Percentiles rank a stretch among this genome's conserved stretches.
Conservation (phyloP, 1,140 invertebrate species). For the Lordiphosa mommai region DNA sequence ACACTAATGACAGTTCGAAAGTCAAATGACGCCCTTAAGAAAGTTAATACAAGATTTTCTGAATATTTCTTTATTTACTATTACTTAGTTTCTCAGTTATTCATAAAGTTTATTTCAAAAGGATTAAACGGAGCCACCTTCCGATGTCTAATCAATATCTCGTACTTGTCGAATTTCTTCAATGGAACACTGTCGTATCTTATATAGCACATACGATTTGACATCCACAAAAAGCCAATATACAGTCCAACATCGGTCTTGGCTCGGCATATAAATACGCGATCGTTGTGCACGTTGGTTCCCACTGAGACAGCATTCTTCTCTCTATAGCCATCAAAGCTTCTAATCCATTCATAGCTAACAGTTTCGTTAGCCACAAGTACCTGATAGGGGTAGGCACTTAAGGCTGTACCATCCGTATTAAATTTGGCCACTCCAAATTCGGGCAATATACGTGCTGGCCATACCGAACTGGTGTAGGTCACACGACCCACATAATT, state of each 20-base stretch:
- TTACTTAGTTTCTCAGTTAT: no score
- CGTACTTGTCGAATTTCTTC: conserved; percentile 35
- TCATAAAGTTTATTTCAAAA: not conserved
- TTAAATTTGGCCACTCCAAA: conserved; percentile 30
- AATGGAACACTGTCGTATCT: conserved; percentile 8
- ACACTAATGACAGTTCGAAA: no score
- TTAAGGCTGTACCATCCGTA: conserved; percentile 3
- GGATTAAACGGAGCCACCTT: not conserved
- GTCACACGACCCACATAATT: conserved; percentile 36
- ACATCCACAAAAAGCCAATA: conserved; percentile 31
- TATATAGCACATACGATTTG: conserved; percentile 20
- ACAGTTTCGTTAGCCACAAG: conserved; percentile 39
- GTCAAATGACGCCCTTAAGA: no score
- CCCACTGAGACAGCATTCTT: conserved; percentile 46
- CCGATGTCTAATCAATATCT: conserved; percentile 34
- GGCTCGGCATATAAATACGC: conserved; percentile 37
- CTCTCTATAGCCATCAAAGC: conserved; percentile 44
- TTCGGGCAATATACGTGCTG: conserved; percentile 43
- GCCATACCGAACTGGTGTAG: conserved; percentile 18
- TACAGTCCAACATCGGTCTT: conserved; percentile 11
- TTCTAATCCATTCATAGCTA: conserved; percentile 41
- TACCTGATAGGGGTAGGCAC: conserved; percentile 25
- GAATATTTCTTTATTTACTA: no score
- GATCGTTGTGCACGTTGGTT: conserved; percentile 21
- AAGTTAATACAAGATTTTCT: no score